These are phyloP conservation scores for Pseudomyrmex cubaensis DNA, from an alignment of 1,140 invertebrate species.

Conservation along the genomic window DNA sequence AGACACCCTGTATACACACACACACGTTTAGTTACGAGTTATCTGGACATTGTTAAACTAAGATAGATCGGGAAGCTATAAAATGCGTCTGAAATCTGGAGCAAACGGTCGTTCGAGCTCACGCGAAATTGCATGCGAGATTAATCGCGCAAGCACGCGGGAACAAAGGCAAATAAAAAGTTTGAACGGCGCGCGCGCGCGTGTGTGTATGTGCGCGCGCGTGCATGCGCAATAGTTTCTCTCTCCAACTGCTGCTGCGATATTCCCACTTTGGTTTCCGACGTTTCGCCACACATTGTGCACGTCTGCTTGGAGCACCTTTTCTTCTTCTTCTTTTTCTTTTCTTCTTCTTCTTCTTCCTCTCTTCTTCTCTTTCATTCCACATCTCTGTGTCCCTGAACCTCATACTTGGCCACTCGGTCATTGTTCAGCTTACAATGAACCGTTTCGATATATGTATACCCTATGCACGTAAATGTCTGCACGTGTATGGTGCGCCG, in stretches of 20 bases:
- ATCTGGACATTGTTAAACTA: constrained; percentile 27
- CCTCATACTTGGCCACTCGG: constrained; percentile 73
- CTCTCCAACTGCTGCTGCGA: constrained; percentile 15
- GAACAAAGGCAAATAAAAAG: constrained; percentile 48
- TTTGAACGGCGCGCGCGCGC: constrained; percentile 4
- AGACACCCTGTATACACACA: not conserved
- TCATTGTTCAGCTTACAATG: constrained; percentile 71
- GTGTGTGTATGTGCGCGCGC: not conserved
- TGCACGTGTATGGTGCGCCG: not conserved
- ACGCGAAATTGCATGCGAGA: constrained; percentile 42
- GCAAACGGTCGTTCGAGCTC: constrained; percentile 40
- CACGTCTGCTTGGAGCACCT: constrained; percentile 49
- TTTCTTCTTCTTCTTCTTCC: not conserved
- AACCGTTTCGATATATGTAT: constrained; percentile 72
- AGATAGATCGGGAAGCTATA: constrained; percentile 7
- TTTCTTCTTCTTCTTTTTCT: not conserved
- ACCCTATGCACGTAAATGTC: constrained; percentile 46
- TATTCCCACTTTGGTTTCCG: constrained; percentile 50
- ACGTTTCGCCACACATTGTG: constrained; percentile 34
- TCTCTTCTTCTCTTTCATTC: constrained; percentile 11
- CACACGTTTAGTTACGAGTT: not conserved
- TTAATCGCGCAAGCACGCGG: constrained; percentile 49
- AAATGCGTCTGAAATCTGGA: constrained; percentile 45
- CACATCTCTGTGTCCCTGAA: constrained; percentile 64
- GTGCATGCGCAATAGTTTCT: constrained; percentile 1